Conservation (phyloP, 2,797 vertebrate genomes). For the Pogonophryne albipinna region DNA sequence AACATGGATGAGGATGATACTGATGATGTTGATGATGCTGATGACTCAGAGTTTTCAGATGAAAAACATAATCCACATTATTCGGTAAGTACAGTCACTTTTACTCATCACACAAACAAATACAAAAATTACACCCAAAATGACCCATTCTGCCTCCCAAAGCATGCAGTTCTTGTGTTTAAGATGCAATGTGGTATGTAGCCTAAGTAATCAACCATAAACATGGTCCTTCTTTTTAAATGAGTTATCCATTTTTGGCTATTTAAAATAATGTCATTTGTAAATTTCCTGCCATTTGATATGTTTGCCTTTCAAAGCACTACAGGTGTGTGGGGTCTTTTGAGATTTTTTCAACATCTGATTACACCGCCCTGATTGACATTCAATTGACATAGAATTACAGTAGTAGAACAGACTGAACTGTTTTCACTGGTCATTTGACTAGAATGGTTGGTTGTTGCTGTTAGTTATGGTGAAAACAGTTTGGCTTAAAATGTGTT, state of each 20-base stretch:
- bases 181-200: not conserved
- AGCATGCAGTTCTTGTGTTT: no score
- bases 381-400: not conserved
- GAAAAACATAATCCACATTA: conserved; percentile 22
- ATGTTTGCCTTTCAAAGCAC: no score
- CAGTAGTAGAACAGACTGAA: no score
- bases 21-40: conserved; percentile 74
- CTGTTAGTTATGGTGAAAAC: no score
- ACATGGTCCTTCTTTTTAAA: not conserved
- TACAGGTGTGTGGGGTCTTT: not conserved
- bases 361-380: not conserved
- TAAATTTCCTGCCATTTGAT: no score
- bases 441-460: no score
- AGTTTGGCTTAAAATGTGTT: no score
- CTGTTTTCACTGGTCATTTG: no score
- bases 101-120: not conserved
- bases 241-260: not conserved
- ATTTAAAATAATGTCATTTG: not conserved
- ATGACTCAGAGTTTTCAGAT: conserved; percentile 60
- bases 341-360: not conserved
- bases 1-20: conserved; percentile 82
- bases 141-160: not conserved
- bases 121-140: not conserved
- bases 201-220: not conserved
- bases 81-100: conserved; percentile 31